Percentiles rank a stretch among this genome's conserved stretches.
Evolutionary conservation across 2,113 vertebrate genomes (phyloP).

Genomic region (Callopanchax toddi): DNA sequence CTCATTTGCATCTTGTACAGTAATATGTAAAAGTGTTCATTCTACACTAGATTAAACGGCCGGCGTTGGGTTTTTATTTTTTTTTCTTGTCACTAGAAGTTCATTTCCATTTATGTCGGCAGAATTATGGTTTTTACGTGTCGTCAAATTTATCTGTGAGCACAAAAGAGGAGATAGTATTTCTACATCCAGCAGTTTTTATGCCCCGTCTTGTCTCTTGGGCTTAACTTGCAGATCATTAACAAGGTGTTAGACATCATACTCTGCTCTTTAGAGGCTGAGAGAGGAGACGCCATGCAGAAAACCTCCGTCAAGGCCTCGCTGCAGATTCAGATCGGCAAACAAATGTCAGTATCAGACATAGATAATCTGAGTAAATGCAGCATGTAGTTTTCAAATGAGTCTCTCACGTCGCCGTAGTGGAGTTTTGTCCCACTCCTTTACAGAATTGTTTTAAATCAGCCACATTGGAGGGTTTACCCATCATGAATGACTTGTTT

Average conservation of each 20-base stretch:
- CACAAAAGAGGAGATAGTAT: constrained; percentile 35
- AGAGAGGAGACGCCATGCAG: constrained; percentile 22
- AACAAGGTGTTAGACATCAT: constrained; percentile 54
- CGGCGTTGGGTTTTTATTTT: constrained; percentile 63
- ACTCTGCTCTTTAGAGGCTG: constrained; percentile 19
- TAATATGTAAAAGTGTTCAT: constrained; percentile 72
- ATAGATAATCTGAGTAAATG: too few species aligned
- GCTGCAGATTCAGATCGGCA: too few species aligned
- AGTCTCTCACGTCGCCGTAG: too few species aligned
- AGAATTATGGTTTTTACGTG: constrained; percentile 44
- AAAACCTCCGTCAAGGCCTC: constrained; percentile 5
- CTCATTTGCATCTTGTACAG: constrained; percentile 77
- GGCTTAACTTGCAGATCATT: constrained; percentile 43
- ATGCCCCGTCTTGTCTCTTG: constrained; percentile 27
- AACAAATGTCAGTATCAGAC: too few species aligned
- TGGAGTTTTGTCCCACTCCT: too few species aligned
- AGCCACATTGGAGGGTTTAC: too few species aligned
- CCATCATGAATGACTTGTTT: too few species aligned
- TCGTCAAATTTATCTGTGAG: constrained; percentile 48
- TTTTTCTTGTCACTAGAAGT: constrained; percentile 30
- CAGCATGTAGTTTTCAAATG: too few species aligned
- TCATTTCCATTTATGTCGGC: constrained; percentile 43
- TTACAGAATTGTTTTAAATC: too few species aligned
- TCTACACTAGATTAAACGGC: constrained; percentile 70
- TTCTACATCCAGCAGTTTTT: constrained; percentile 24